Base-by-base conservation (phyloP, 2,797 vertebrate genomes). In the Pyrocephalus nanus region DNA sequence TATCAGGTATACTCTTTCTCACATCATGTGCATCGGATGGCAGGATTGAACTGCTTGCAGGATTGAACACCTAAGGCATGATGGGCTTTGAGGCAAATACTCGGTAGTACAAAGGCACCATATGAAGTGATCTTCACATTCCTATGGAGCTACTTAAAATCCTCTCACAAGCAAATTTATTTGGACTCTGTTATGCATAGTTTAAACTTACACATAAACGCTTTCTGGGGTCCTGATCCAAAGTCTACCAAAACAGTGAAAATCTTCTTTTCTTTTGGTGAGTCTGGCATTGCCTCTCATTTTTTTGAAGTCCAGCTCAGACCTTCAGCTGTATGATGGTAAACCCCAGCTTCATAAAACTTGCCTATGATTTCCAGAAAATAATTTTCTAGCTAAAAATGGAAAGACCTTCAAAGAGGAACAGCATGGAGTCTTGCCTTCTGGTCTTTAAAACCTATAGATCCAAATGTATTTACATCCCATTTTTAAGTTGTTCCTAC, bases 311-410 rank as follows among this genome's bases (percentile, higher is more conserved):
- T 58, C 47, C 51, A 82, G 25, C 26, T 92, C 64, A 73, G 55
- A 15, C 16, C 21, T 81, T 64, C 26, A 27, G 6, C 1, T 57
- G 29, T n/a, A n/a, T 25, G 64, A 75, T 4, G 23, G 45, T 34
- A 88, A 92, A 62, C 11, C 4, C 6, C 32, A 74, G 21, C 6
- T 86, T 50, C 53, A 48, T 22, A 57, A 72, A 80, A 57, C 4
- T 18, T 60, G 29, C 47, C 50, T 11, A 30, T 11, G 14, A 43
- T 34, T 77, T 76, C 47, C 26, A 82, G 43, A 94, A 82, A 58
- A 27, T 45, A 71, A 36, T 70, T 84, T 88, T 78, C 34, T 66
- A n/a, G 17, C 25, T 84, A 43, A 86, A 92, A 90, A 34, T 32
- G 2, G 10, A 16, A 74, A 87, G 38, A 75, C 11, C n/a, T 69